A percentile compares a stretch with the other conserved stretches of the same genome.
phyloP scores from a whole-genome alignment of 2,888 invertebrate species.

The Strigamia maritima region DNA sequence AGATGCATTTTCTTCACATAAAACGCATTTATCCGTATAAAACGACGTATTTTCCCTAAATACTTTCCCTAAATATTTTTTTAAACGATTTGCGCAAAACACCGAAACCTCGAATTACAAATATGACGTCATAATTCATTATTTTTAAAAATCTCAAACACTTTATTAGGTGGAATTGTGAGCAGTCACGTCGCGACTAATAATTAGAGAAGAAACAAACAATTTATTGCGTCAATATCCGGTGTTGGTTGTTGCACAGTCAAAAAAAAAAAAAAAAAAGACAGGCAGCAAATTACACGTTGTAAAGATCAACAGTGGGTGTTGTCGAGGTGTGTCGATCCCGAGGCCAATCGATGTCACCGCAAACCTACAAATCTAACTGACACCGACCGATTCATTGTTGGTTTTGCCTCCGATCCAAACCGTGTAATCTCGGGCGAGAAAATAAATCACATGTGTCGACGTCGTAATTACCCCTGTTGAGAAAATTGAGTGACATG shows the following conservation, averaged over 20 bases:
- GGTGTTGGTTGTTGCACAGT: background rate
- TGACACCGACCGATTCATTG: background rate
- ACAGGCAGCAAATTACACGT: background rate
- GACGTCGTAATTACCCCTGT: background rate
- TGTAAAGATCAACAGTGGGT: background rate
- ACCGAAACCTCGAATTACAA: too few relatives aligned
- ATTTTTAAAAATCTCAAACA: too few relatives aligned
- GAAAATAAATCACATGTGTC: slow-evolving; percentile 7
- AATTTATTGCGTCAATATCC: slow-evolving; percentile 10
- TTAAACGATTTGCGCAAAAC: too few relatives aligned
- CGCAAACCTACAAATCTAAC: background rate
- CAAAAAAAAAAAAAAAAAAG: too few relatives aligned
- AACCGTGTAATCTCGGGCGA: background rate
- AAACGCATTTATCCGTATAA: too few relatives aligned
- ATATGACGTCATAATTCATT: too few relatives aligned
- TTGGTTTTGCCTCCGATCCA: background rate
- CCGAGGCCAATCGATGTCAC: slow-evolving; percentile 15
- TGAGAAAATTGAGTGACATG: background rate
- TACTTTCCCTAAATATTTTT: too few relatives aligned
- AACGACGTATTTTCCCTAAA: too few relatives aligned
- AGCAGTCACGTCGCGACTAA: background rate
- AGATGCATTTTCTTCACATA: too few relatives aligned
- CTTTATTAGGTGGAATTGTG: too few relatives aligned
- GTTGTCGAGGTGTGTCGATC: slow-evolving; percentile 15
- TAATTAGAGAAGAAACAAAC: background rate